These are phyloP conservation scores for Phymastichus coffea DNA, from an alignment of 1,140 invertebrate species.

Conservation along the genomic window DNA sequence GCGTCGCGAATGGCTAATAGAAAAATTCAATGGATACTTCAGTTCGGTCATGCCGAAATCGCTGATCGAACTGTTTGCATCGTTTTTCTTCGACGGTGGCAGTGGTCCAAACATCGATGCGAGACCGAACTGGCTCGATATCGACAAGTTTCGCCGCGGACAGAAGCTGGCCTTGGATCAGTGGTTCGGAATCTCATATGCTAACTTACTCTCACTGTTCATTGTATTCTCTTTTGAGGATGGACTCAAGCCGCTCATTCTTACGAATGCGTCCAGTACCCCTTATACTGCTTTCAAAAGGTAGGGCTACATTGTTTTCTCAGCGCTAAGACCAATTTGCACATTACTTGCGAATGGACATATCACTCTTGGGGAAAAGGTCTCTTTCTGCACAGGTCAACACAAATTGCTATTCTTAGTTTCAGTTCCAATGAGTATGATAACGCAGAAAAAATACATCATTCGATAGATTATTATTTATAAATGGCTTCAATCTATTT, in stretches of 20 bases:
- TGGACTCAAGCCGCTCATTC: constrained; percentile 64
- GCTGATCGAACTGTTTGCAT: not conserved
- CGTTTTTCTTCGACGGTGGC: constrained; percentile 28
- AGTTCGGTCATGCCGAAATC: not conserved
- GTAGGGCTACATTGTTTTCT: too few species aligned
- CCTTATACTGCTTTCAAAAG: constrained; percentile 68
- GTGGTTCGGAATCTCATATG: constrained; percentile 60
- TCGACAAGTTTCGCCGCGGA: constrained; percentile 58
- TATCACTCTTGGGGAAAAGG: too few species aligned
- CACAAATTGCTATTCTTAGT: too few species aligned
- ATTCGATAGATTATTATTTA: too few species aligned
- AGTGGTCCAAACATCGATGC: constrained; percentile 18
- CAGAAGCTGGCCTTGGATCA: constrained; percentile 66
- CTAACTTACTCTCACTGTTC: constrained; percentile 65
- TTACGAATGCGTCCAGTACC: constrained; percentile 65
- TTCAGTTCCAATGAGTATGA: too few species aligned
- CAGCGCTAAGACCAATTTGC: too few species aligned
- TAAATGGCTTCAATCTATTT: too few species aligned
- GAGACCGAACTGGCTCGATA: constrained; percentile 43
- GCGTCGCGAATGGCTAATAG: not conserved
- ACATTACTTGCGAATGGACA: too few species aligned
- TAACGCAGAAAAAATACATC: too few species aligned
- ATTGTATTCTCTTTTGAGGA: constrained; percentile 64
- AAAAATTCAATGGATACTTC: not conserved
- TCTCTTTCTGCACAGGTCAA: too few species aligned